Conservation (phyloP, 2,113 vertebrate genomes). For the Stegastes partitus region DNA sequence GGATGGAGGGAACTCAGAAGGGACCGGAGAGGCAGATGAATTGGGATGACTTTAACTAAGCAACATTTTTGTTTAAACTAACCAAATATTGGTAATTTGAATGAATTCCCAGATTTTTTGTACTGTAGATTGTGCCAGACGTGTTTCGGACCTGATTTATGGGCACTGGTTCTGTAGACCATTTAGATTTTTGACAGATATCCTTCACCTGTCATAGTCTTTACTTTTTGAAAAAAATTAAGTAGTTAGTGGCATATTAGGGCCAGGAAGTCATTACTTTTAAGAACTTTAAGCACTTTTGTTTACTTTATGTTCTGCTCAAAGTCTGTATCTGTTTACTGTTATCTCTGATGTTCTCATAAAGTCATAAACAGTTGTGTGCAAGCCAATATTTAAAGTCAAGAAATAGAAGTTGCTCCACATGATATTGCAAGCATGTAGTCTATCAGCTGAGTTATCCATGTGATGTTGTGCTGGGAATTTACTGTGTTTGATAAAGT, state of each 20-base stretch:
- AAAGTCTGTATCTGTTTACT: too few species aligned
- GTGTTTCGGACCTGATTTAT: slow-evolving; percentile 3
- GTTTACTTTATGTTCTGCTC: too few species aligned
- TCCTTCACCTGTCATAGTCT: background rate
- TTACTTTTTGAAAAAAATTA: too few species aligned
- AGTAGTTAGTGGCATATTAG: too few species aligned
- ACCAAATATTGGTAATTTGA: slow-evolving; percentile 14
- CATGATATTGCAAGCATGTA: background rate
- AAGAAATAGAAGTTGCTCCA: slow-evolving; percentile 9
- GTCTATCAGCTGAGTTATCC: background rate
- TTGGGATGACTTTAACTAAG: slow-evolving; percentile 48
- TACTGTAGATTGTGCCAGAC: background rate
- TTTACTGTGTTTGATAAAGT: slow-evolving; percentile 5
- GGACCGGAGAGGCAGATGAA: slow-evolving; percentile 24
- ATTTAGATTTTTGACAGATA: background rate
- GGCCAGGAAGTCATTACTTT: too few species aligned
- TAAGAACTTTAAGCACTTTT: too few species aligned
- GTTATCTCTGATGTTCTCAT: slow-evolving; percentile 19
- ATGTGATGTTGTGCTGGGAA: background rate
- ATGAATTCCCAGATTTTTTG: background rate
- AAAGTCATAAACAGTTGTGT: slow-evolving; percentile 24
- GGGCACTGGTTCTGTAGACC: background rate
- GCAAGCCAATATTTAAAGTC: slow-evolving; percentile 22
- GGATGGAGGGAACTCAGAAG: slow-evolving; percentile 44
- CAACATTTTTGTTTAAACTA: slow-evolving; percentile 25